Evolutionary conservation across 2,888 invertebrate species (phyloP), one percentile per base, ranked within the genome.

Genomic region (Epirrhoe alternata): DNA sequence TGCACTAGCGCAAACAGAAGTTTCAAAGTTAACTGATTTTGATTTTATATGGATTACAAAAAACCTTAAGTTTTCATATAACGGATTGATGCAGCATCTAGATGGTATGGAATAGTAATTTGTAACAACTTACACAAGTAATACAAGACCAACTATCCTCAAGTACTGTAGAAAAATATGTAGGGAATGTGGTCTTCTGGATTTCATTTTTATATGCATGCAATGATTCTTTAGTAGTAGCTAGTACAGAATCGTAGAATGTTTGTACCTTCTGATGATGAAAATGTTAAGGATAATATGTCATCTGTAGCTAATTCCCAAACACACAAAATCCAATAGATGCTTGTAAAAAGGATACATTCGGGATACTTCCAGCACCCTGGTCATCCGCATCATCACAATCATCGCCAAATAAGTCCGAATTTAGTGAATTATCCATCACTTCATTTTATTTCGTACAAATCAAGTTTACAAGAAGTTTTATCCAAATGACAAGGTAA

Each of bases 341-440:
- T 2, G n/a, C 45, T 52, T 16, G 60, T 52, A 3, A 71, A 84
- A 84, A 85, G 87, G 86, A 88, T 88, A 88, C 88, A 71, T 63
- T 73, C 14, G 66, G 51, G 56, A 70, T 68, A 64, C 77, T 79
- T 67, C 76, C 71, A 69, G 50, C 71, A 69, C 49, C 74, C 71
- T 69, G 55, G 70, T 61, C 76, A 75, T 78, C 77, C 12, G 74
- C 74, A 35, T 73, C 79, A 64, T 83, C 81, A 0, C 38, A 38
- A 10, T 10, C 38, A 42, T 42, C 12, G 83, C 82, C 59, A 86
- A 82, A 58, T 84, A 77, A 12, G 61, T 87, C 85, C 0, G 87
- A 88, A 70, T 82, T 86, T 63, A 86, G 86, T 12, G 89, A 89
- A 70, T 86, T 76, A 68, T 89, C 81, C 89, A 89, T 89, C 24